phyloP scores from a whole-genome alignment of 2,888 invertebrate species.

The Melieria picta region DNA sequence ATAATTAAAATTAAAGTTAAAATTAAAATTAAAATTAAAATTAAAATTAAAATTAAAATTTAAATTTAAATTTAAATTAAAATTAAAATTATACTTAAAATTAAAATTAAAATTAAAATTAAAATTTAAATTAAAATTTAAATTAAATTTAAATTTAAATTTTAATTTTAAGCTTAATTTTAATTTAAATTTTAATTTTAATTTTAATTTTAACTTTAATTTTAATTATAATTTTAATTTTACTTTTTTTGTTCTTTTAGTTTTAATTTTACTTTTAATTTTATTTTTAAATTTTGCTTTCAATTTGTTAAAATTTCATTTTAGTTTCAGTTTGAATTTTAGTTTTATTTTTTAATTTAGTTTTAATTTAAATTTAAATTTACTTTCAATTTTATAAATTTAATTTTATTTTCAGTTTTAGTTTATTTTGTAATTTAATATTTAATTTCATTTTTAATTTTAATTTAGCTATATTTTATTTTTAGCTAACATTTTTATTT shows the following conservation, averaged over 20 bases:
- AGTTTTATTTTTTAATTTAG: no score
- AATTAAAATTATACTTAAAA: background rate
- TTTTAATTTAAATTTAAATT: background rate
- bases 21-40: background rate
- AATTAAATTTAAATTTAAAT: background rate
- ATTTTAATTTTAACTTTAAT: background rate
- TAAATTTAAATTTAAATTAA: background rate
- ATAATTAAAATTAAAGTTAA: background rate
- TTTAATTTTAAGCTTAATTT: background rate
- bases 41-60: background rate
- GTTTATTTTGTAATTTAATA: background rate
- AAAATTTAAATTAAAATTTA: background rate
- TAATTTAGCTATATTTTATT: background rate
- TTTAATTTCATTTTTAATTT: background rate
- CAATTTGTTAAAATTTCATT: background rate
- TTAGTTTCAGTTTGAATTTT: background rate
- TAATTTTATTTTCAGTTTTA: background rate
- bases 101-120: no score
- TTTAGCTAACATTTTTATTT: no score
- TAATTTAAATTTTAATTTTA: background rate
- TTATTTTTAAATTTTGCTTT: background rate
- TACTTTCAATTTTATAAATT: background rate
- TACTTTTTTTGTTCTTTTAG: background rate
- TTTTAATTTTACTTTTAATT: background rate
- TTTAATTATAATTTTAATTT: background rate